Conservation (phyloP, 2,797 vertebrate genomes). For the Trachurus trachurus region DNA sequence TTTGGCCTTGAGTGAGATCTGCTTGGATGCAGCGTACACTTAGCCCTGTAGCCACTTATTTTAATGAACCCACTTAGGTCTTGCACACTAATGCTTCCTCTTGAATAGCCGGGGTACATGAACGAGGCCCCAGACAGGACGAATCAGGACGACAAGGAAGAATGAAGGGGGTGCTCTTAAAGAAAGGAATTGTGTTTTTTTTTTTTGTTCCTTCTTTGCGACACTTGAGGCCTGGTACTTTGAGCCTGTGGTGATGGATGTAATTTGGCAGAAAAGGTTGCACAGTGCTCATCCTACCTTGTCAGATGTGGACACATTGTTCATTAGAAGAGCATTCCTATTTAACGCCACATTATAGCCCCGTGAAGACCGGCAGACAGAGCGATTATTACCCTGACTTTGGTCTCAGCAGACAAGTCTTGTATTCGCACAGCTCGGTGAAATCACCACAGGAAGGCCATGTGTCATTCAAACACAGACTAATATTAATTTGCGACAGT, state of each 20-base stretch:
- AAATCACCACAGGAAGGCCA: conserved; percentile 61
- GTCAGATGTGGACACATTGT: conserved; percentile 82
- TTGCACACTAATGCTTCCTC: conserved; percentile 71
- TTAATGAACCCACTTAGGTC: conserved; percentile 83
- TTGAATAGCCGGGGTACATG: conserved; percentile 69
- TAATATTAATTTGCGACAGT: conserved; percentile 63
- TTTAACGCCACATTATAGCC: conserved; percentile 84
- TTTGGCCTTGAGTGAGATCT: conserved; percentile 69
- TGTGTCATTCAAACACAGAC: conserved; percentile 59
- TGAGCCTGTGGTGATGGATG: conserved; percentile 42
- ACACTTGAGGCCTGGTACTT: conserved; percentile 27
- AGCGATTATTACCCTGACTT: conserved; percentile 73
- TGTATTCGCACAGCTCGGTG: conserved; percentile 53
- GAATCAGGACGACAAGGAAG: conserved; percentile 56
- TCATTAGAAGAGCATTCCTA: conserved; percentile 82
- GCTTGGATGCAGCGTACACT: conserved; percentile 63
- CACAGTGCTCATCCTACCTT: conserved; percentile 76
- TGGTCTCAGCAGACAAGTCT: conserved; percentile 65
- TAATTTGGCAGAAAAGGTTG: conserved; percentile 77
- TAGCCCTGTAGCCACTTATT: conserved; percentile 76
- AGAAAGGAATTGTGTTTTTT: conserved; percentile 41
- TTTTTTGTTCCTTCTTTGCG: conserved; percentile 42
- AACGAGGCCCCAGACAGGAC: conserved; percentile 55
- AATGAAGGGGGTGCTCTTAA: conserved; percentile 48
- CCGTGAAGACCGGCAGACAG: conserved; percentile 64